A percentile compares a stretch with the other conserved stretches of the same genome.
Conservation (phyloP, 2,797 vertebrate genomes). For the Neosalanx taihuensis region DNA sequence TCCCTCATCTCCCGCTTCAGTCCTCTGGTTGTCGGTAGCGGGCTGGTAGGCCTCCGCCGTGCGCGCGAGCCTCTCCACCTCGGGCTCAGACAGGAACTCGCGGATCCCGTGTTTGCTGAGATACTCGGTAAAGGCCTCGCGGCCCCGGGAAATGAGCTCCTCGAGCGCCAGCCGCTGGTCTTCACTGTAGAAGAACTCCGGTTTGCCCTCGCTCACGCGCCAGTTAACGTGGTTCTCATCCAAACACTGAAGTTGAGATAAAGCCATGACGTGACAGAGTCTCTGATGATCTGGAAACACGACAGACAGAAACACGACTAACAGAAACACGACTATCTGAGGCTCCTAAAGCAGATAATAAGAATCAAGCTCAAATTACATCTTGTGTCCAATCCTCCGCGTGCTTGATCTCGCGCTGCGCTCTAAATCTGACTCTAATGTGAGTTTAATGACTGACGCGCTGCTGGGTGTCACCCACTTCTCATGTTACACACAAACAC, state of each 20-base stretch:
- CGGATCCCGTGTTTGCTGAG: slow-evolving; percentile 76
- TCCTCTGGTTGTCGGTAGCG: slow-evolving; percentile 68
- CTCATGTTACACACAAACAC: slow-evolving; percentile 24
- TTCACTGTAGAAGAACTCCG: slow-evolving; percentile 97
- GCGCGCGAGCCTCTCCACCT: slow-evolving; percentile 76
- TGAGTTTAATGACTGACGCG: neutral
- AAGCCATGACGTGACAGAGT: slow-evolving; percentile 74
- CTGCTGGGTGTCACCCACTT: slow-evolving; percentile 1
- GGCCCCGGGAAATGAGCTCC: slow-evolving; percentile 75
- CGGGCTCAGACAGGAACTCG: slow-evolving; percentile 87
- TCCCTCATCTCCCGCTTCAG: slow-evolving; percentile 51
- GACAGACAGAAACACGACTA: neutral
- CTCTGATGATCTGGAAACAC: neutral
- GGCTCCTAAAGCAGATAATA: too few species aligned
- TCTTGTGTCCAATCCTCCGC: neutral
- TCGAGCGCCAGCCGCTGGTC: slow-evolving; percentile 91
- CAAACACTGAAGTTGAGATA: slow-evolving; percentile 94
- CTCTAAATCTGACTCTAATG: neutral
- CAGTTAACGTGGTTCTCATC: slow-evolving; percentile 93
- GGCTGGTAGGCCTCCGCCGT: slow-evolving; percentile 82
- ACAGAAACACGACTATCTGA: too few species aligned
- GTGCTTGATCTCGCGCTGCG: neutral
- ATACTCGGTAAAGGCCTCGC: slow-evolving; percentile 79
- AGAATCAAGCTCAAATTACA: neutral
- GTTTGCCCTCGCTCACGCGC: slow-evolving; percentile 89